Evolutionary conservation across 2,113 vertebrate genomes (phyloP), one percentile per base, ranked within the genome.

Genomic region (Crocuta crocuta): DNA sequence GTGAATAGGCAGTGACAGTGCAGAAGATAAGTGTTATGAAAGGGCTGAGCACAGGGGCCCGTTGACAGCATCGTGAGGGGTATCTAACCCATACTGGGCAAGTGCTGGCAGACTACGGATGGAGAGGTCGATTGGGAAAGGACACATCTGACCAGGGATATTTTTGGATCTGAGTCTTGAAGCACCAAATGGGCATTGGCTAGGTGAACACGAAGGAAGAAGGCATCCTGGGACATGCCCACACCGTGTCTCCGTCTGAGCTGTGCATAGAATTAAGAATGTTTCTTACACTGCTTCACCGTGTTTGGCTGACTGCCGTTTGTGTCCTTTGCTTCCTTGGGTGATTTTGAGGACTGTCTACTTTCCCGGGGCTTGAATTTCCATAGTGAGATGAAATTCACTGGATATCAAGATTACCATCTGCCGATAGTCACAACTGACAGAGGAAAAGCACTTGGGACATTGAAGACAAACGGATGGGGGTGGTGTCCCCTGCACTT

Each of bases 361-460:
- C 81, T 82, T 91, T 88, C 68, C 84, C 26, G 48, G 79, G 45
- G 28, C 81, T 94, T 94, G 85, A 53, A 24, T 88, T 73, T 95
- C 43, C 43, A 61, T 28, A 45, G 66, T 63, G 53, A 92, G 82
- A 65, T 50, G 45, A 70, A 84, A 76, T 84, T 92, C 84, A 87
- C n/a, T 48, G 24, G 48, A 55, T 58, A 5, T 48, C 70, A 73
- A 61, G 39, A 71, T 85, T 82, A 26, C 93, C 82, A n/a, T 84
- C 81, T 93, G 85, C 63, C 13, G 5, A 86, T 55, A 82, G 61
- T 73, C 66, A 81, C 78, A 58, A 19, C 63, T 11, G 65, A 71
- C 43, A 76, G 71, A 76, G 92, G 71, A 81, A 70, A 89, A 88
- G 43, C 16, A 3, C 26, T 50, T 39, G 71, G 45, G 71, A 73